Conservation (phyloP, 2,888 invertebrate species). For the Chymomyza amoena region DNA sequence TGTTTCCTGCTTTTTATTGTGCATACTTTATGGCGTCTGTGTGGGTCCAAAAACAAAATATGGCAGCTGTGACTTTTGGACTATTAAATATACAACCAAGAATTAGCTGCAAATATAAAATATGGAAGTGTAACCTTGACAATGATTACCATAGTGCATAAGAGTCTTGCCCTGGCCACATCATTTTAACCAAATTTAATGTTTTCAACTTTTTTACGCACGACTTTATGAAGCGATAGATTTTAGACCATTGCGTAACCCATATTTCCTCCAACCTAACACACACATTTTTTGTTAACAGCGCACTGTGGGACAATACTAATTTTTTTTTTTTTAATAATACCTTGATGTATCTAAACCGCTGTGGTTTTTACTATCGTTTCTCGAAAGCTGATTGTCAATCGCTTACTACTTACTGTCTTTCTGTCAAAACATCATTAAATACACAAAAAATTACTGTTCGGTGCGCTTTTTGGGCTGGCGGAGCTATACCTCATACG, state of each 20-base stretch:
- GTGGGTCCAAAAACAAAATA: not conserved
- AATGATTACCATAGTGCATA: not conserved
- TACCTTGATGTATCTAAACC: too few relatives aligned
- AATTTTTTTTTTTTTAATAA: too few relatives aligned
- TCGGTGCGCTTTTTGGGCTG: too few relatives aligned
- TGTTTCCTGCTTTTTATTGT: constrained; percentile 20
- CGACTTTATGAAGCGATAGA: not conserved
- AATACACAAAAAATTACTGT: too few relatives aligned
- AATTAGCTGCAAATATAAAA: not conserved
- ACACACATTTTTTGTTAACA: not conserved
- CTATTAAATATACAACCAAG: not conserved
- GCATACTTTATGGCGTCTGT: constrained; percentile 19
- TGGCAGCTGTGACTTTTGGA: constrained; percentile 3
- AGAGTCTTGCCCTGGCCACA: not conserved
- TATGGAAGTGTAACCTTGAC: not conserved
- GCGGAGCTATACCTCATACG: too few relatives aligned
- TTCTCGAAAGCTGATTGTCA: too few relatives aligned
- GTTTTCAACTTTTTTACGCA: not conserved
- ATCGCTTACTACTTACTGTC: too few relatives aligned
- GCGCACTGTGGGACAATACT: not conserved
- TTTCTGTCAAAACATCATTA: too few relatives aligned
- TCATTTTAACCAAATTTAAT: not conserved
- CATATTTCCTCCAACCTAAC: not conserved
- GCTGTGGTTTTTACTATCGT: too few relatives aligned
- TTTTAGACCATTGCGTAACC: not conserved